Evolutionary conservation across 2,797 vertebrate species (phyloP).

Genomic region (Acridotheres tristis): DNA sequence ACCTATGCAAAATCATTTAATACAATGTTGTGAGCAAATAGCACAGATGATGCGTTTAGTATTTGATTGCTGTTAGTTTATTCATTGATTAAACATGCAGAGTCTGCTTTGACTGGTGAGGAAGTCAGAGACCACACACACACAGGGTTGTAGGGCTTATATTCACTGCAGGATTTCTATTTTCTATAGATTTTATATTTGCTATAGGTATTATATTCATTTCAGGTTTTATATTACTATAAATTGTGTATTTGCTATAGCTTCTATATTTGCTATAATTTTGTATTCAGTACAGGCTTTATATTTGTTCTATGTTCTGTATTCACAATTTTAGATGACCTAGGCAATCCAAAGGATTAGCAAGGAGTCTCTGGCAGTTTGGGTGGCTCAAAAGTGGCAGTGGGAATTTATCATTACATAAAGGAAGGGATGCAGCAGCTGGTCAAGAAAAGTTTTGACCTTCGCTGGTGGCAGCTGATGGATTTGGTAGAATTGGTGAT

Average conservation of each 20-base stretch:
- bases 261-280: not conserved
- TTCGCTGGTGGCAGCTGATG: not conserved
- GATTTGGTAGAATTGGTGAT: not conserved
- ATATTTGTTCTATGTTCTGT: not conserved
- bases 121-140: not conserved
- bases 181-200: not conserved
- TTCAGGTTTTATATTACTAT: not conserved
- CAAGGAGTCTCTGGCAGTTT: not conserved
- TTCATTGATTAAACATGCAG: conserved; percentile 59
- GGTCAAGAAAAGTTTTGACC: not conserved
- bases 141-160: not conserved
- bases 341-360: not conserved
- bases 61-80: conserved; percentile 58
- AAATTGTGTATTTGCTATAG: not conserved
- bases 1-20: conserved; percentile 50
- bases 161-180: not conserved
- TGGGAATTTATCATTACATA: not conserved
- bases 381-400: not conserved
- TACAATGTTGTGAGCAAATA: conserved; percentile 66
- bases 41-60: conserved; percentile 22
- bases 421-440: not conserved
- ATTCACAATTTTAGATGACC: not conserved
- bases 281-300: not conserved
- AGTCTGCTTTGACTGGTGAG: not conserved
- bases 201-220: not conserved